Base-by-base conservation (phyloP, 2,888 invertebrate species). In the Luffia ferchaultella region DNA sequence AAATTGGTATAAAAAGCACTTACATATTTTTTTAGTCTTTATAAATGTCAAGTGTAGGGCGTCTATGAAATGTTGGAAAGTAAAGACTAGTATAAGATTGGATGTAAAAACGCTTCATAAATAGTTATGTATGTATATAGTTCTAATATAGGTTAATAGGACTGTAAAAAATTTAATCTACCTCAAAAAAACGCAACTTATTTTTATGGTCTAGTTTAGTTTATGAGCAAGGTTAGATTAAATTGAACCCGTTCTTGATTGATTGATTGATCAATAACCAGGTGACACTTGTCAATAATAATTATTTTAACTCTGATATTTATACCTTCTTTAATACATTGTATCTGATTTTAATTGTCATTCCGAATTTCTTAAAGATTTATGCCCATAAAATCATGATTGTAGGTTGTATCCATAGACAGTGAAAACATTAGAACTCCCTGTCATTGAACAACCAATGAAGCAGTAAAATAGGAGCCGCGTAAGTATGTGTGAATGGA, bases 121-220 rank as follows among this genome's bases (percentile, higher is more conserved):
- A 66, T 72, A 68, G 66, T 41, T 64, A 66, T 74, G 68, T 19
- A 19, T 78, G 76, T 83, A 82, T 76, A 77, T 82, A 48, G 17
- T 2, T 77, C 70, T 78, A 77, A 77, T 78, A 69, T 83, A 83
- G 78, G 77, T 72, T 82, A 83, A 79, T 83, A 83, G 83, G 80
- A 77, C 71, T 82, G 75, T 83, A 80, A 82, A 82, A 80, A 82
- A 72, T 77, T 52, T 74, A 73, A 83, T 82, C 83, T 83, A 83
- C 83, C 83, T 83, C 83, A 83, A 76, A 30, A n/a, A 30, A 50
- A 73, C 66, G 66, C 70, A 80, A 82, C 76, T 78, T 80, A 79
- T 76, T 72, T 67, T 74, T 77, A 75, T 64, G 71, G 68, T 64
- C n/a, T 79, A 82, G 76, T 17, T 48, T 30, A 30, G 12, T 3